Percentiles rank a stretch among this genome's conserved stretches.
These are phyloP conservation scores for Tanypteryx hageni DNA, from an alignment of 2,888 invertebrate species.

Conservation along the genomic window DNA sequence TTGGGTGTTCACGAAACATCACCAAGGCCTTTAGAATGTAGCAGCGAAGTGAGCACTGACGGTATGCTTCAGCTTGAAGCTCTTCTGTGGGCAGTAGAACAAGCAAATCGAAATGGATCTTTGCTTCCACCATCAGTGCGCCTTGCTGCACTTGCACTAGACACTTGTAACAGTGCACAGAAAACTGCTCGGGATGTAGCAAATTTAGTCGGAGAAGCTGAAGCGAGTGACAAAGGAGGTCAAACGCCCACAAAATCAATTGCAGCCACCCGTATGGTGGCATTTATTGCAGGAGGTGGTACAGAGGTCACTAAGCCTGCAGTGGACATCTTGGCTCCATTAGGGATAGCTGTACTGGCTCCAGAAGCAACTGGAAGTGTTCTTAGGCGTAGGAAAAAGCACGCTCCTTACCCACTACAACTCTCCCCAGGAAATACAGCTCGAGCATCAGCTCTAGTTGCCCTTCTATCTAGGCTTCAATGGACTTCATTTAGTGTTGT, in stretches of 20 bases:
- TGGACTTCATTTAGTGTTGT: slow-evolving; percentile 67
- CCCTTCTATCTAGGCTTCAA: slow-evolving; percentile 64
- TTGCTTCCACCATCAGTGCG: slow-evolving; percentile 69
- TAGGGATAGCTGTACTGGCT: slow-evolving; percentile 67
- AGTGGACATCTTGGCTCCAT: slow-evolving; percentile 67
- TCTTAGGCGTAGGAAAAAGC: slow-evolving; percentile 66
- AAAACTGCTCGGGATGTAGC: slow-evolving; percentile 68
- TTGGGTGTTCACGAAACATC: slow-evolving; percentile 73
- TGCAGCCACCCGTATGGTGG: slow-evolving; percentile 64
- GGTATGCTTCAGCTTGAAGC: slow-evolving; percentile 74
- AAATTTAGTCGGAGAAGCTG: slow-evolving; percentile 66
- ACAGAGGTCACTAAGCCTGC: slow-evolving; percentile 67
- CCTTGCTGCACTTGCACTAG: slow-evolving; percentile 70
- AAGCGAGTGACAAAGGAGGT: slow-evolving; percentile 39
- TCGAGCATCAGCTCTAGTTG: slow-evolving; percentile 65
- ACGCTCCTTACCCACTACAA: slow-evolving; percentile 68
- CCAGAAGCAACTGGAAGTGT: slow-evolving; percentile 67
- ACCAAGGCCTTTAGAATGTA: slow-evolving; percentile 71
- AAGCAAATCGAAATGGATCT: slow-evolving; percentile 72
- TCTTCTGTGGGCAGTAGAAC: slow-evolving; percentile 74
- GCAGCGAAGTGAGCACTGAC: slow-evolving; percentile 68
- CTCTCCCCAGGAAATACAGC: slow-evolving; percentile 67
- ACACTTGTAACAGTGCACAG: slow-evolving; percentile 71
- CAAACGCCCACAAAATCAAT: neutral
- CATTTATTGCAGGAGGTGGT: slow-evolving; percentile 67